Base-by-base conservation (phyloP, 2,888 invertebrate genomes). In the Diadegma fenestrale region DNA sequence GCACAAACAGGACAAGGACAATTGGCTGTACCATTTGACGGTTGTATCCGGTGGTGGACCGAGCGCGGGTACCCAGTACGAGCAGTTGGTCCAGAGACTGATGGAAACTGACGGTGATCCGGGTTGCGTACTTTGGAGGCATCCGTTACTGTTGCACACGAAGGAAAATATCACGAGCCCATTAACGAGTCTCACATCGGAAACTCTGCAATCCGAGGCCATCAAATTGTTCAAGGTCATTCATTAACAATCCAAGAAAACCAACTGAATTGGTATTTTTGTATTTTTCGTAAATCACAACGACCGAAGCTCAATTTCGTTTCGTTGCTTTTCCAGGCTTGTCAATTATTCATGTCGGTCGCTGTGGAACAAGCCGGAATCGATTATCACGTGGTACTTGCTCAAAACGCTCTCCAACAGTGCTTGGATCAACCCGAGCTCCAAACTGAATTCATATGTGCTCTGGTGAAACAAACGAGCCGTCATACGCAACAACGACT, bases 51-150 rank as follows among this genome's bases (percentile, higher is more conserved):
- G 98, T 4, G 98, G 98, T 6, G 97, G 98, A 0, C 96, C 97
- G 5, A 97, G 97, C 91, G 97, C 97, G 61, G 99, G 99, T 72
- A 99, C 99, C 0, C 98, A 99, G 93, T 99, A 98, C 93, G 99
- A 99, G 93, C 98, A 99, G 92, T 95, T 99, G 19, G 96, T 99
- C 63, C 98, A 99, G 94, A 98, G 98, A 94, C 95, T 99, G 45
- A 99, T 99, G 99, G 98, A 99, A 94, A 98, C 97, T 54, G 98
- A 99, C 91, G 99, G 98, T 0, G 98, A 99, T 95, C 96, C 98
- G 17, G 97, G 97, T 94, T 98, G 98, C 94, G 98, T 98, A 73
- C 95, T 98, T 85, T 99, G 99, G 99, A 96, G 98, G 93, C 98
- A 99, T 95, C 99, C 99, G 1, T 96, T 97, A 75, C 94, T 99